Base-by-base conservation (phyloP, 2,797 vertebrate species). In the Hipposideros larvatus region DNA sequence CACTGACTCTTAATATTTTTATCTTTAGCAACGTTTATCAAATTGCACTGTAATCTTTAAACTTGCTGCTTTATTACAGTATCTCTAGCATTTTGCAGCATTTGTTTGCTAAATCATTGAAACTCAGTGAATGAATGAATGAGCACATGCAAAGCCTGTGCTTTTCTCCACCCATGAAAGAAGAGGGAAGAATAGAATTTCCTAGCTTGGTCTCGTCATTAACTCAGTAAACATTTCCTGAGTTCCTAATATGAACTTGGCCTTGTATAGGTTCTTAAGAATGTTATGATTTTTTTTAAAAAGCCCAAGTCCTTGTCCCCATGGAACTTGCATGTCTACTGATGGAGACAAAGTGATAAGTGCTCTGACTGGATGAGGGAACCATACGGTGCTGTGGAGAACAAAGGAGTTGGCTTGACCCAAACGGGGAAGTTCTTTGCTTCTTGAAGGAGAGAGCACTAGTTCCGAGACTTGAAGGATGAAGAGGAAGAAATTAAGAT, bases 401-500 rank as follows among this genome's bases (percentile, higher is more conserved):
- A 59, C 61, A 78, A 78, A 37, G 61, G 46, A 15, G 28, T 24
- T 11, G 14, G 84, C 15, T 57, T 59, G n/a, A 53, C 31, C 21
- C 22, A 37, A 55, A 24, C n/a, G 18, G 5, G 48, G 59, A 34
- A 26, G 55, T 37, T 34, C 4, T 68, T 77, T 90, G 34, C 34
- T 91, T 80, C 61, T 77, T 79, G 37, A 71, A 34, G 2, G 24
- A 34, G 34, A 77, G 1, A 11, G 3, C 3, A 51, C 28, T 18
- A 41, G 4, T 89, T 85, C 74, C 74, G 61, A 80, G 46, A 89
- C 53, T 53, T 66, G 34, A 71, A 34, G 41, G 37, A 22, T 74
- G 14, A 73, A 73, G 19, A 94, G 21, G 70, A 96, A 91, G 78
- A 89, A 53, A 37, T 78, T n/a, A 34, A 90, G 71, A 51, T 78